Conservation (phyloP, 30 jellyfish, hydroid and myxozoan genomes). For the Cassiopea andromeda region DNA sequence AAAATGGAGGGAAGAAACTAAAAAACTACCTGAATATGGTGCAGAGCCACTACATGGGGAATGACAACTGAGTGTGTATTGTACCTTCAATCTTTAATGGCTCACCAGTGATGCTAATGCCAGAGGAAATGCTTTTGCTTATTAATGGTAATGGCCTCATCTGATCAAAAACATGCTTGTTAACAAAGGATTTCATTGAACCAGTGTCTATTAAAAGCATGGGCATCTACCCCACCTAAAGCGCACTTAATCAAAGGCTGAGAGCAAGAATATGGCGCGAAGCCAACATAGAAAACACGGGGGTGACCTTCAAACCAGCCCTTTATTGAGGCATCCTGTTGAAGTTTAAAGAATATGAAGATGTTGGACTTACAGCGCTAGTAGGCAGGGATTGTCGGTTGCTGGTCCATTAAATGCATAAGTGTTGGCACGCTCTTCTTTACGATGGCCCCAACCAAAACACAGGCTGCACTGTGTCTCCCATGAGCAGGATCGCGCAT, state of each 20-base stretch:
- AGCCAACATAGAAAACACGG: slow-evolving; percentile 23
- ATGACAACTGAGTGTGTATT: slow-evolving; percentile 10
- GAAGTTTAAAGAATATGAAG: slow-evolving; percentile 51
- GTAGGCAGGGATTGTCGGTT: background rate
- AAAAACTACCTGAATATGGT: slow-evolving; percentile 11
- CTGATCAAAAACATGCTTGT: slow-evolving; percentile 12
- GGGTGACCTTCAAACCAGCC: slow-evolving; percentile 71
- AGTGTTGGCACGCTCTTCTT: slow-evolving; percentile 18
- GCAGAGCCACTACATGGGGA: slow-evolving; percentile 19
- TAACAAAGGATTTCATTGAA: slow-evolving; percentile 57
- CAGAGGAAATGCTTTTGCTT: background rate
- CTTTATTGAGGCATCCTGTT: slow-evolving; percentile 64
- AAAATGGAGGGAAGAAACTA: slow-evolving; percentile 1
- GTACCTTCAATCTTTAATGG: slow-evolving; percentile 34
- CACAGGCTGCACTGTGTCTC: slow-evolving; percentile 34
- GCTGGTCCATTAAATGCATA: background rate
- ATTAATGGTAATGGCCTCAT: slow-evolving; percentile 18
- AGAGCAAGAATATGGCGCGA: background rate
- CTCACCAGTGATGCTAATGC: slow-evolving; percentile 54
- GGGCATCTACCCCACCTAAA: slow-evolving; percentile 41
- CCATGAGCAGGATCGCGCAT: slow-evolving; percentile 35
- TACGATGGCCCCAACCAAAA: slow-evolving; percentile 37
- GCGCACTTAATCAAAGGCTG: slow-evolving; percentile 31
- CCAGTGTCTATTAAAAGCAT: slow-evolving; percentile 59
- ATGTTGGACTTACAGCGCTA: background rate